Evolutionary conservation across 2,797 vertebrate genomes (phyloP), one percentile per base, ranked within the genome.

Genomic region (Balearica regulorum): DNA sequence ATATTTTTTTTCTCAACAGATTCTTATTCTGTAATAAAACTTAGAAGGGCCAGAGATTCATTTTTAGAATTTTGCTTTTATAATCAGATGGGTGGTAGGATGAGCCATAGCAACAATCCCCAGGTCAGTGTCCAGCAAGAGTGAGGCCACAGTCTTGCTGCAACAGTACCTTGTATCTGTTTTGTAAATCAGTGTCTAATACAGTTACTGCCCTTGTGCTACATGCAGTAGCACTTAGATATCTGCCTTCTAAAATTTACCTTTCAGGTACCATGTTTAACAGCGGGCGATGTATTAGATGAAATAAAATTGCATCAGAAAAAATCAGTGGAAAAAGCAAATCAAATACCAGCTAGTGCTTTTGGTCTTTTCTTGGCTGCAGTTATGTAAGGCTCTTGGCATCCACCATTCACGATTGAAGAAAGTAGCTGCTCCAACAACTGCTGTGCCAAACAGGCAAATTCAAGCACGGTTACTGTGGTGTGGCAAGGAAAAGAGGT

Each of bases 41-140:
- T 71, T 58, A 17, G 1, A 66, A 70, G 48, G 44, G 10, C 7
- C 0, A 8, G 51, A 16, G 17, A 19, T 70, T 60, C 0, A 1
- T 70, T 65, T 65, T 58, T 51, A 53, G 35, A 70, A 51, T 86
- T 77, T 57, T 2, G 3, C 11, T 73, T 82, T 26, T 58, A 13
- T 21, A 22, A 0, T 83, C 11, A 26, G 35, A 35, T 2, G 29
- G n/a, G 0, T 80, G 28, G 44, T 76, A 61, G 14, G 33, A 9
- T 29, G 13, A 25, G 83, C 21, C 70, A 2, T 43, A 88, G 26
- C 35, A 55, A 8, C 13, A 65, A 4, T 55, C 5, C 33, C 28
- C 35, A 51, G 49, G 21, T 69, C 35, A 60, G 29, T 25, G 48
- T 43, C 37, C 13, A 11, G 29, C 5, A 20, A 3, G 31, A 73